phyloP scores from a whole-genome alignment of 1,140 invertebrate species.

The Palaemon carinicauda region DNA sequence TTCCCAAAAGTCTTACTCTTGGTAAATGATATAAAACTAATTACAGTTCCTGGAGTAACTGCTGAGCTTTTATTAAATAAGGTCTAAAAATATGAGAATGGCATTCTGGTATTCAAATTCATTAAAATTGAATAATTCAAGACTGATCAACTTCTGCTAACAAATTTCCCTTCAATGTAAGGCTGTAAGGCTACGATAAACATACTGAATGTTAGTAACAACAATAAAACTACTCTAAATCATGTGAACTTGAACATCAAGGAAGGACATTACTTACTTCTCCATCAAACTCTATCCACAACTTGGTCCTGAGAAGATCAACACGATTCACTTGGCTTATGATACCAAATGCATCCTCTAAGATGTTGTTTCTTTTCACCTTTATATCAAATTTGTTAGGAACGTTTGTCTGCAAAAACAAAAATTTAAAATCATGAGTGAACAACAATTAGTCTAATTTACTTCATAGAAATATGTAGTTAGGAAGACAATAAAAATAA shows the following conservation, averaged over 20 bases:
- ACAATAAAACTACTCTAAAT: too few relatives aligned
- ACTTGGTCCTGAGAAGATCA: slow-evolving; percentile 92
- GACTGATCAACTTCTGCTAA: not conserved
- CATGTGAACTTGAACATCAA: too few relatives aligned
- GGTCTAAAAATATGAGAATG: too few relatives aligned
- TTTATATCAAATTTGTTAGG: slow-evolving; percentile 99
- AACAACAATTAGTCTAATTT: not conserved
- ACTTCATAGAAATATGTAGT: not conserved
- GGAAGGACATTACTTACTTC: slow-evolving; percentile 70
- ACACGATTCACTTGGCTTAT: slow-evolving; percentile 74
- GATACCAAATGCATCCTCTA: slow-evolving; percentile 86
- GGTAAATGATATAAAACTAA: too few relatives aligned
- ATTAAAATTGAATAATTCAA: too few relatives aligned
- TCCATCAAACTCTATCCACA: slow-evolving; percentile 98
- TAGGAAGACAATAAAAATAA: not conserved
- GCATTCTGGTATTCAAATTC: too few relatives aligned
- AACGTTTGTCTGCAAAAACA: slow-evolving; percentile 81
- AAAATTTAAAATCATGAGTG: slow-evolving; percentile 51
- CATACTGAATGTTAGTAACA: too few relatives aligned
- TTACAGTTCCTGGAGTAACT: too few relatives aligned
- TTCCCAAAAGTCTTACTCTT: too few relatives aligned
- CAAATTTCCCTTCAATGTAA: not conserved
- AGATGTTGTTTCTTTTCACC: slow-evolving; percentile 83
- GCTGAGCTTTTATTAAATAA: too few relatives aligned
- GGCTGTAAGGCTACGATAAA: too few relatives aligned